Conservation (phyloP, 2,888 invertebrate genomes). For the Drosophila vallismaia region DNA sequence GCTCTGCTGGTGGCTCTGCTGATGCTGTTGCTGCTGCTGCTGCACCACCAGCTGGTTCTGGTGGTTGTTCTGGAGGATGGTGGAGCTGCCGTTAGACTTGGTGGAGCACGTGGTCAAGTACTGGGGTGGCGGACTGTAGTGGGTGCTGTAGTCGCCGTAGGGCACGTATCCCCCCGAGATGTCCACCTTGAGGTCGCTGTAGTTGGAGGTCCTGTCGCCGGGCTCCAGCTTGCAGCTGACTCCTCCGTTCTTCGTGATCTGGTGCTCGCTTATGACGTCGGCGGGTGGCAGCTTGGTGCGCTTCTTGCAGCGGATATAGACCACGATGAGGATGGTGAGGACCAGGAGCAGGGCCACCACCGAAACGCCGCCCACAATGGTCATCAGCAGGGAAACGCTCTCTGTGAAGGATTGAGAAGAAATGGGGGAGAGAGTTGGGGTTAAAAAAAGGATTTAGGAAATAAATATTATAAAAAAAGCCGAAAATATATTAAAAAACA, state of each 20-base stretch:
- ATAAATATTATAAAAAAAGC: no score
- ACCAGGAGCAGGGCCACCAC: slow-evolving; percentile 93
- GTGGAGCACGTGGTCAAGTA: slow-evolving; percentile 83
- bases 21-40: slow-evolving; percentile 78
- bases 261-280: slow-evolving; percentile 84
- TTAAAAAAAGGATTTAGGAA: neutral
- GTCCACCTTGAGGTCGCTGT: slow-evolving; percentile 95
- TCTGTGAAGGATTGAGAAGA: slow-evolving; percentile 84
- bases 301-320: slow-evolving; percentile 88
- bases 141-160: slow-evolving; percentile 94
- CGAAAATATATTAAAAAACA: no score
- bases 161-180: slow-evolving; percentile 89
- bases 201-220: slow-evolving; percentile 95
- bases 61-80: slow-evolving; percentile 81
- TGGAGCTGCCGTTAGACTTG: slow-evolving; percentile 82
- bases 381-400: slow-evolving; percentile 90
- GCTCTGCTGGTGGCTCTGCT: slow-evolving; percentile 63
- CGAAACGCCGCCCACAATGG: slow-evolving; percentile 91
- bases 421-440: neutral
- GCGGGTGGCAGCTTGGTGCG: slow-evolving; percentile 83
- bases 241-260: slow-evolving; percentile 83
- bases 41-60: slow-evolving; percentile 81
- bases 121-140: slow-evolving; percentile 92
- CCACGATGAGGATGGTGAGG: slow-evolving; percentile 89
- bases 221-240: slow-evolving; percentile 85